phyloP scores from a whole-genome alignment of 2,797 vertebrate genomes.

The Rhynchotus rufescens region DNA sequence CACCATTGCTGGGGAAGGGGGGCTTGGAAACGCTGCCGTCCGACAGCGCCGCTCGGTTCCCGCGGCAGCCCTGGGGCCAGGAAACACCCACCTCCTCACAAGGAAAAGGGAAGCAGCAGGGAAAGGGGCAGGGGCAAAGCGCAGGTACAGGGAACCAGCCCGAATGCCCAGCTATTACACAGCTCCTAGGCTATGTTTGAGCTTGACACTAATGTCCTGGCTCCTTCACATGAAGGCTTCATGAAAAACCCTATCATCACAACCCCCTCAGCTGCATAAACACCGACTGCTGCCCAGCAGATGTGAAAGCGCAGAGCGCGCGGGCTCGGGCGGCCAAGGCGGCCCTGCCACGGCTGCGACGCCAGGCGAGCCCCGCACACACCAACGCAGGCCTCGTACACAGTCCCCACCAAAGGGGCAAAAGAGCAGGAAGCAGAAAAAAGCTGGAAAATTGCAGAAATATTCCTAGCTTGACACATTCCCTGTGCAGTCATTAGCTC shows the following conservation, averaged over 20 bases:
- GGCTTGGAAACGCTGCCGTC: not conserved
- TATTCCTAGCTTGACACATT: not conserved
- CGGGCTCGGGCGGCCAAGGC: not conserved
- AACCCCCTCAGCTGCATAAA: not conserved
- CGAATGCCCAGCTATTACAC: rapidly evolving
- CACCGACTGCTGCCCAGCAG: not conserved
- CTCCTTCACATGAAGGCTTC: not conserved
- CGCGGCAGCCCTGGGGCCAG: not conserved
- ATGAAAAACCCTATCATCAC: not conserved
- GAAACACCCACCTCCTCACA: rapidly evolving
- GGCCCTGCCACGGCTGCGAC: not conserved
- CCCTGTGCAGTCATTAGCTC: not conserved
- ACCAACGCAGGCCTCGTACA: not conserved
- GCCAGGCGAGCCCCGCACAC: not conserved
- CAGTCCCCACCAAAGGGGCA: not conserved
- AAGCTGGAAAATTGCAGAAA: not conserved
- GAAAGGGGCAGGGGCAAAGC: not conserved
- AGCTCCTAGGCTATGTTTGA: not conserved
- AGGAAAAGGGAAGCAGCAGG: not conserved
- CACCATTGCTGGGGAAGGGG: not conserved
- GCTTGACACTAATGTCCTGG: not conserved
- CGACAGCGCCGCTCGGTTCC: not conserved
- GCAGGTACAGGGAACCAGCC: rapidly evolving
- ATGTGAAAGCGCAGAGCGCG: not conserved
- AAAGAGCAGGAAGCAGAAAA: not conserved